phyloP scores from a whole-genome alignment of 2,113 vertebrate species.

The Rhinogobius similis region DNA sequence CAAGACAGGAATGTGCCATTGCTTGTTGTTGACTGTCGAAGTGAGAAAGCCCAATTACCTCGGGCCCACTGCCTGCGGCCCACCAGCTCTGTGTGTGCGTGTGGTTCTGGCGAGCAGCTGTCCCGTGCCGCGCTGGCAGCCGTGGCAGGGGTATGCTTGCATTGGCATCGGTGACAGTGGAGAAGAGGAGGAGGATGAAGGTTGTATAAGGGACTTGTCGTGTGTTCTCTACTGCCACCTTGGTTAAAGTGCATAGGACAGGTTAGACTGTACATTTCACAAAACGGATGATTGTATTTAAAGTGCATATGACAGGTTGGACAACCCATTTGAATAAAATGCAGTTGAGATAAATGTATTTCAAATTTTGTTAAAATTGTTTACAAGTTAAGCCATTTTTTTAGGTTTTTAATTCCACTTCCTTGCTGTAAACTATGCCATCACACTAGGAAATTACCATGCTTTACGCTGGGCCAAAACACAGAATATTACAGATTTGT shows the following conservation, averaged over 20 bases:
- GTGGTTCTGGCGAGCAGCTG: conserved; percentile 72
- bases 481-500: too few relatives aligned
- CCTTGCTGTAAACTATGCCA: too few relatives aligned
- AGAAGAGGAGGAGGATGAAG: conserved; percentile 41
- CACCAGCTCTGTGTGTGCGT: conserved; percentile 23
- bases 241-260: conserved; percentile 31
- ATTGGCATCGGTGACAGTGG: conserved; percentile 41
- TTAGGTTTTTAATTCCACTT: too few relatives aligned
- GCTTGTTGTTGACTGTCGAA: conserved; percentile 66
- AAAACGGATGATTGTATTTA: too few relatives aligned
- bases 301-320: too few relatives aligned
- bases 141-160: conserved; percentile 53
- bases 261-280: too few relatives aligned
- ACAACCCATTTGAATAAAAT: too few relatives aligned
- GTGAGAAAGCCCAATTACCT: conserved; percentile 73
- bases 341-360: too few relatives aligned
- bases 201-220: conserved; percentile 57
- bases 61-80: conserved; percentile 49
- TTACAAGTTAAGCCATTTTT: too few relatives aligned
- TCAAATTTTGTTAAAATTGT: too few relatives aligned
- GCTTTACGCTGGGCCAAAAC: too few relatives aligned
- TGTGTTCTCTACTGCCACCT: conserved; percentile 54
- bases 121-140: conserved; percentile 57
- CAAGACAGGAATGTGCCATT: conserved; percentile 77
- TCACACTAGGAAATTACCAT: too few relatives aligned